Evolutionary conservation across 2,888 invertebrate species (phyloP).

Genomic region (Coleophora flavipennella): DNA sequence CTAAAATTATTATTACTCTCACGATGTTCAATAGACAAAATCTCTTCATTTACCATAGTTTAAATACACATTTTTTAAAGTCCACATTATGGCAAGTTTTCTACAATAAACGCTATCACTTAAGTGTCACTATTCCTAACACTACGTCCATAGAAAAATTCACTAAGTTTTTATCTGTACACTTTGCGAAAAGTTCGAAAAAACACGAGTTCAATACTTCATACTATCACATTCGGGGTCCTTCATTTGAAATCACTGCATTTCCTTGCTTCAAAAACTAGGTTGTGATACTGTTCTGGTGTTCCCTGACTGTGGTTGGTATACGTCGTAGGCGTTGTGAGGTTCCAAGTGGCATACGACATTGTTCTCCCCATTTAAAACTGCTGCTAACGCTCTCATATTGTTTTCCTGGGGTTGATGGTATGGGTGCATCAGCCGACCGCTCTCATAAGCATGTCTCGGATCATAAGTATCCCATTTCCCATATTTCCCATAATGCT

Average conservation of each 20-base stretch:
- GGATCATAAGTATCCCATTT: conserved; percentile 70
- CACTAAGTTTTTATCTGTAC: conserved; percentile 51
- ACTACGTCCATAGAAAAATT: conserved; percentile 65
- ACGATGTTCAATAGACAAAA: neutral
- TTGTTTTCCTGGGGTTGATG: conserved; percentile 71
- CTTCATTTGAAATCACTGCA: conserved; percentile 10
- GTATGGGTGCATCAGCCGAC: conserved; percentile 66
- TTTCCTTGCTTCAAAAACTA: conserved; percentile 48
- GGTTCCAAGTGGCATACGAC: conserved; percentile 91
- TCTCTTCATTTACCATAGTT: neutral
- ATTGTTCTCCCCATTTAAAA: conserved; percentile 86
- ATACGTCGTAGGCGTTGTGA: conserved; percentile 69
- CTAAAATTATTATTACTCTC: neutral
- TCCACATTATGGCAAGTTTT: conserved; percentile 69
- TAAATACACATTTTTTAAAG: conserved; percentile 46
- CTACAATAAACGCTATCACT: conserved; percentile 60
- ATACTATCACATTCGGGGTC: conserved; percentile 5
- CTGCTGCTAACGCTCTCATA: conserved; percentile 79
- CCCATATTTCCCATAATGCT: conserved; percentile 63
- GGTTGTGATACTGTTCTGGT: conserved; percentile 66
- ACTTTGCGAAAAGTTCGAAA: conserved; percentile 25
- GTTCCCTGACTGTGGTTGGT: conserved; percentile 57
- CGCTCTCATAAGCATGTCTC: conserved; percentile 59
- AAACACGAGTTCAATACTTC: neutral
- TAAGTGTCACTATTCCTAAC: conserved; percentile 51